A percentile compares a stretch with the other conserved stretches of the same genome.
Conservation (phyloP, 2,888 invertebrate genomes). For the Dasypolia templi region DNA sequence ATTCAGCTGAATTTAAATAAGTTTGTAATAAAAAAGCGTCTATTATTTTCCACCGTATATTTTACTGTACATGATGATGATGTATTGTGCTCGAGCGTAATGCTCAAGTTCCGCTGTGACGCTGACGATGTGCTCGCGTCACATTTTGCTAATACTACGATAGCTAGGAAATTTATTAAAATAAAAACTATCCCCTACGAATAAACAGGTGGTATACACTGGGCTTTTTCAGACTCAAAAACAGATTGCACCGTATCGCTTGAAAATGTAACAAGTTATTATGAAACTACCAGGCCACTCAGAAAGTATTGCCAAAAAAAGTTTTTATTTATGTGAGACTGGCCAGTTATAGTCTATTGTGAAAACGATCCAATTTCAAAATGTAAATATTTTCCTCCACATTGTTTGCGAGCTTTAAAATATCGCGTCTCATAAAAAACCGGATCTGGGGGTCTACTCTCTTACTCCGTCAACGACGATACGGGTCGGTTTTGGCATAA, state of each 20-base stretch:
- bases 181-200: neutral
- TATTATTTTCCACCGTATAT: conserved; percentile 13
- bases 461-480: no score
- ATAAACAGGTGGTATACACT: neutral
- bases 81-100: conserved; percentile 7
- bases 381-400: no score
- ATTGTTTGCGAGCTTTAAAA: no score
- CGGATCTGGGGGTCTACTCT: no score
- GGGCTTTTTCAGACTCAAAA: neutral
- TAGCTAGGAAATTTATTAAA: neutral
- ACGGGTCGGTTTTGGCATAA: no score
- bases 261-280: neutral
- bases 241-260: neutral
- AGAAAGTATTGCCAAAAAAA: no score
- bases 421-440: no score
- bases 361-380: no score
- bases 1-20: conserved; percentile 8
- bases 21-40: neutral
- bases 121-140: neutral
- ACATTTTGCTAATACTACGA: conserved; percentile 4
- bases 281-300: no score
- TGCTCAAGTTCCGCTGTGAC: conserved; percentile 1
- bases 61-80: conserved; percentile 23
- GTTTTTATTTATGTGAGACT: no score
- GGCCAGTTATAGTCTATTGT: no score